Base-by-base conservation (phyloP, 2,888 invertebrate species). In the Stegana nigrithorax region DNA sequence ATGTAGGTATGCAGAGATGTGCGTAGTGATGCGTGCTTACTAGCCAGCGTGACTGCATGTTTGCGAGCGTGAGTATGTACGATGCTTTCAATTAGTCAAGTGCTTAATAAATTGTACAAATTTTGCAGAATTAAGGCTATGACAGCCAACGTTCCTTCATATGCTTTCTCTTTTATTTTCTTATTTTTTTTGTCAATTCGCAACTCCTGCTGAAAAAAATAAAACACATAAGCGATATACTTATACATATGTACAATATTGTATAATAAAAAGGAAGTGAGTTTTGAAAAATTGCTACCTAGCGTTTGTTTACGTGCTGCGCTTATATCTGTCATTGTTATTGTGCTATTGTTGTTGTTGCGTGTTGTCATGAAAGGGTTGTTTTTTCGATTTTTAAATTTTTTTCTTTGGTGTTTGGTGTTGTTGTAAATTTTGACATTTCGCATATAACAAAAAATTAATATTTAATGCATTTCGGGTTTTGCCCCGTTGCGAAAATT, bases 51-150 rank as follows among this genome's bases (percentile, higher is more conserved):
- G n/a, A 12, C 44, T 12, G 14, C 21, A 57, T 25, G 25, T 21
- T 10, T 26, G 14, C 59, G 29, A 14, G 36, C 32, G 32, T 59
- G 61, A 65, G 69, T n/a, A n/a, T n/a, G n/a, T n/a, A n/a, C n/a
- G n/a, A n/a, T n/a, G n/a, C n/a, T n/a, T n/a, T n/a, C 80, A 77
- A 77, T 77, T 77, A 77, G 80, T 77, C 76, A 77, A 77, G 80
- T 78, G 76, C 67, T 73, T 80, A 80, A 77, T 77, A 78, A 78
- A 70, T 73, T 78, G 80, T 73, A 65, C 62, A 36, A 69, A 73
- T 75, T 74, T 71, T 73, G 67, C 14, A 44, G 26, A 19, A 7
- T 7, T n/a, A 29, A 44, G 44, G 17, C 27, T 12, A 21, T 19
- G 29, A 50, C 14, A n/a, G n/a, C n/a, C n/a, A n/a, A n/a, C n/a